phyloP scores from a whole-genome alignment of 2,888 invertebrate genomes.

The Eudemis profundana region DNA sequence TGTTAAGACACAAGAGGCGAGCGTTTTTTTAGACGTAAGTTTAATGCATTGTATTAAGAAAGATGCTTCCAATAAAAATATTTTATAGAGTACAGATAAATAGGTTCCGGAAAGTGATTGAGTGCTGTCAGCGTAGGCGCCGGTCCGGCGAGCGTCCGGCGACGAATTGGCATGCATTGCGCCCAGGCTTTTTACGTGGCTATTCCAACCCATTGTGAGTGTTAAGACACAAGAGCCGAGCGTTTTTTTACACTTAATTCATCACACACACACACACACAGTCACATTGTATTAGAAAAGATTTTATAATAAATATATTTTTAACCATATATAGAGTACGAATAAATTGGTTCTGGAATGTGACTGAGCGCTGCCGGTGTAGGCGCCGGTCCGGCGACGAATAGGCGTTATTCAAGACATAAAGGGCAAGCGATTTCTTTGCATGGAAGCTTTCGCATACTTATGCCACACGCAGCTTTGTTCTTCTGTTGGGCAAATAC shows the following conservation, averaged over 20 bases:
- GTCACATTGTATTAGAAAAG: too few species aligned
- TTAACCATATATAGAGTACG: too few species aligned
- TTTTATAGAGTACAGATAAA: slow-evolving; percentile 5
- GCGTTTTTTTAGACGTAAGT: too few species aligned
- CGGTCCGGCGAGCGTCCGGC: slow-evolving; percentile 58
- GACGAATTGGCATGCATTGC: slow-evolving; percentile 82
- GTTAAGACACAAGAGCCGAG: slow-evolving; percentile 49
- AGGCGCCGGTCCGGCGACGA: slow-evolving; percentile 66
- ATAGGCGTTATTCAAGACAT: too few species aligned
- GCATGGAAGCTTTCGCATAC: too few species aligned
- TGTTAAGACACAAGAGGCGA: slow-evolving; percentile 48
- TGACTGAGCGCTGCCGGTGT: slow-evolving; percentile 57
- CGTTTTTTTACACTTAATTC: too few species aligned
- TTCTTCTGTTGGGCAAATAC: too few species aligned
- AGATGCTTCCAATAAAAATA: not conserved
- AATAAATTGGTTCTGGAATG: slow-evolving; percentile 13
- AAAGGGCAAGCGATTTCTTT: not conserved
- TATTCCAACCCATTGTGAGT: slow-evolving; percentile 59
- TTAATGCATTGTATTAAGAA: not conserved
- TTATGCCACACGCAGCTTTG: too few species aligned
- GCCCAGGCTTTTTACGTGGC: slow-evolving; percentile 77
- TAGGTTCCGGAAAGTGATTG: slow-evolving; percentile 12
- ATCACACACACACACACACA: too few species aligned
- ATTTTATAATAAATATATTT: not conserved
- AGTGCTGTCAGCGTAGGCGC: slow-evolving; percentile 61